Percentiles rank a stretch among this genome's conserved stretches.
phyloP scores from a whole-genome alignment of 2,797 vertebrate genomes.

The Pantherophis alleghaniensis region DNA sequence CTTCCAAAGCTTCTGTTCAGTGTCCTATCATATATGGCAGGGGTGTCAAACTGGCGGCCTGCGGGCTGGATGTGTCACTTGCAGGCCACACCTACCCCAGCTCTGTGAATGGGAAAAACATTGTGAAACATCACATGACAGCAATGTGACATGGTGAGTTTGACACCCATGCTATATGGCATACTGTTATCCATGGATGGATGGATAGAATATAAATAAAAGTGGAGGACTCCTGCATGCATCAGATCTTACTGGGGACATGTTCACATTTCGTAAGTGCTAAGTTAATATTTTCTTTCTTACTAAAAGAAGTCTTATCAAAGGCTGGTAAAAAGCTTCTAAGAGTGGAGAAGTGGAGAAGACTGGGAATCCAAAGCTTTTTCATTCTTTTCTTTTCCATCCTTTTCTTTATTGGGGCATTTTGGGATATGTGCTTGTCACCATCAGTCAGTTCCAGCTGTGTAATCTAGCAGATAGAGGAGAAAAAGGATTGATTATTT shows the following conservation, averaged over 20 bases:
- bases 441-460: background rate
- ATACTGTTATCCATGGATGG: background rate
- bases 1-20: background rate
- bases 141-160: too few relatives aligned
- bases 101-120: too few relatives aligned
- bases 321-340: background rate
- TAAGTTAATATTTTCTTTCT: background rate
- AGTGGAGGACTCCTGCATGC: background rate
- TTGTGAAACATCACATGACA: too few relatives aligned
- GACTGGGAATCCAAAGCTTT: background rate
- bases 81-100: too few relatives aligned
- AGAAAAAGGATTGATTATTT: background rate
- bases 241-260: background rate
- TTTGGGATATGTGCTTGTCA: background rate
- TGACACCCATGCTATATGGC: background rate
- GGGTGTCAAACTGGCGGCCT: too few relatives aligned
- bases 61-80: too few relatives aligned
- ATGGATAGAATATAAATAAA: background rate
- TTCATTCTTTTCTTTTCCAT: background rate
- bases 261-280: background rate
- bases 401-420: background rate
- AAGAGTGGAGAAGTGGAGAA: background rate
- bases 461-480: background rate
- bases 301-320: background rate
- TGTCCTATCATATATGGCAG: background rate